These are phyloP conservation scores for Zaprionus taronus DNA, from an alignment of 1,140 invertebrate genomes.

Conservation along the genomic window DNA sequence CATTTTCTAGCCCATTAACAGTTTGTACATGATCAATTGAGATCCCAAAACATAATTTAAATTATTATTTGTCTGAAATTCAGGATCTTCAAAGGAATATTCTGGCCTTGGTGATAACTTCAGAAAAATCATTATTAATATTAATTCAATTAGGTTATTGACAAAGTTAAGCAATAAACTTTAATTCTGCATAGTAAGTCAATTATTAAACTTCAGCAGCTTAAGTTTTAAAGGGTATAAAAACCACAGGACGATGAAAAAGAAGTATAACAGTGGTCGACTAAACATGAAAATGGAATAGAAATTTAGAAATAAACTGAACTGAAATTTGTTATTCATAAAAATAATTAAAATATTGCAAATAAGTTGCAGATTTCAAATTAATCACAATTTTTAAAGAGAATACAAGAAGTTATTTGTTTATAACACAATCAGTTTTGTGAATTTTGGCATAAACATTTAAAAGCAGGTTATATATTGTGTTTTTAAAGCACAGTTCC, in stretches of 20 bases:
- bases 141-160: no score
- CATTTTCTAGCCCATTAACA: no score
- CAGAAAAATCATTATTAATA: no score
- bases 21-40: no score
- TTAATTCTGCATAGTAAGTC: no score
- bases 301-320: background rate
- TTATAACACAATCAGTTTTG: background rate
- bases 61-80: no score
- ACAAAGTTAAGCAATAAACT: no score
- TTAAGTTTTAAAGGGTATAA: background rate
- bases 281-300: background rate
- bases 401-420: background rate
- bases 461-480: background rate
- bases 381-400: background rate
- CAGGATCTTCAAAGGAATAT: no score
- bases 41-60: no score
- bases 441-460: background rate
- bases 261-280: conserved; percentile 2
- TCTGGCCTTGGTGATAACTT: no score
- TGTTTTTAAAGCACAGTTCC: background rate
- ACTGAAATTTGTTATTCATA: background rate
- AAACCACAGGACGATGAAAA: background rate
- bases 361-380: background rate
- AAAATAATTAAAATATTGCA: background rate
- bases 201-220: no score